Evolutionary conservation across 1,140 invertebrate genomes (phyloP).

Genomic region (Stenopsyche tienmushanensis): DNA sequence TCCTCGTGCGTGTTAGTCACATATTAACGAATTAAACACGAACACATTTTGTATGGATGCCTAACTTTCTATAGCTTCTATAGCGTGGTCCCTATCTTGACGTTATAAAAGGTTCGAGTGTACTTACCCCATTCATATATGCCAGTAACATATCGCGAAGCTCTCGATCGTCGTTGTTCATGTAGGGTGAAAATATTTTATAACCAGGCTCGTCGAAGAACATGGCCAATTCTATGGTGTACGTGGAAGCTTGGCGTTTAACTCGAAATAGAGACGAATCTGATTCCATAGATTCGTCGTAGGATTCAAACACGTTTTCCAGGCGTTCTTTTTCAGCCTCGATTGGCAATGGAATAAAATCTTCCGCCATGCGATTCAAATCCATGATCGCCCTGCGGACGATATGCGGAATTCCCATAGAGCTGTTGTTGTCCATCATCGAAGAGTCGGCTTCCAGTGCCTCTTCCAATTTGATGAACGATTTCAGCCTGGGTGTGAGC

Average conservation of each 20-base stretch:
- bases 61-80: no score
- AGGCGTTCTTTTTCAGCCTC: constrained; percentile 22
- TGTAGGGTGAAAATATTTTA: constrained; percentile 67
- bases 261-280: constrained; percentile 41
- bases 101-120: no score
- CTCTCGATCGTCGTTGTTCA: constrained; percentile 63
- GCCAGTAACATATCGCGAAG: constrained; percentile 71
- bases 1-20: no score
- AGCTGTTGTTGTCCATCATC: constrained; percentile 37
- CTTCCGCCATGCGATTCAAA: constrained; percentile 39
- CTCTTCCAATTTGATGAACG: constrained; percentile 43
- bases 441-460: constrained; percentile 36
- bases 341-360: constrained; percentile 43
- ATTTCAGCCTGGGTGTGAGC: constrained; percentile 47
- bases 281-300: constrained; percentile 32
- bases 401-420: constrained; percentile 54
- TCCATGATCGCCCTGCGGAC: constrained; percentile 56
- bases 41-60: no score
- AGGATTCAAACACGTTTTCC: constrained; percentile 18
- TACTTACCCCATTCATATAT: constrained; percentile 69
- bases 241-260: constrained; percentile 46
- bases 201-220: constrained; percentile 74
- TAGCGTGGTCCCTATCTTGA: no score
- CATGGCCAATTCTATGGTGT: constrained; percentile 67
- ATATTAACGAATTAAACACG: no score